Percentiles rank a stretch among this genome's conserved stretches.
Evolutionary conservation across 1,140 invertebrate genomes (phyloP).

Genomic region (Papilio dardanus): DNA sequence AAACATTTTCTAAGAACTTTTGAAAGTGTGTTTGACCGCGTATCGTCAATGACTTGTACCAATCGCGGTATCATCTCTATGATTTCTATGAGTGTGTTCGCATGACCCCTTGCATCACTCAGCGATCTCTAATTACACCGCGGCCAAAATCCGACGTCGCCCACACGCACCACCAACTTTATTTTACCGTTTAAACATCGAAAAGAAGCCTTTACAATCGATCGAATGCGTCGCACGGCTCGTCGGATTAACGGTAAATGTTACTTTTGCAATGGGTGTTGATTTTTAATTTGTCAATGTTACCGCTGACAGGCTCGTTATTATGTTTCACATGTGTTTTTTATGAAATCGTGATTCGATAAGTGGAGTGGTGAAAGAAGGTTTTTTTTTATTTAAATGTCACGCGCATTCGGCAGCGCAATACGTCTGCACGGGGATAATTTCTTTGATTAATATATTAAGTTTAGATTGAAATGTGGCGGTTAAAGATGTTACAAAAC

Average conservation of each 20-base stretch:
- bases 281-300: slow-evolving; percentile 75
- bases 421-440: background rate
- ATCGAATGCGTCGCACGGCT: slow-evolving; percentile 25
- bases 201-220: slow-evolving; percentile 28
- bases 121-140: slow-evolving; percentile 51
- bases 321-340: slow-evolving; percentile 49
- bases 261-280: slow-evolving; percentile 46
- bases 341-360: slow-evolving; percentile 46
- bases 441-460: slow-evolving; percentile 29
- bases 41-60: slow-evolving; percentile 44
- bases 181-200: slow-evolving; percentile 32
- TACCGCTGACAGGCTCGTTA: slow-evolving; percentile 66
- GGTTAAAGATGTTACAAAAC: slow-evolving; percentile 25
- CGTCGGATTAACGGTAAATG: slow-evolving; percentile 5
- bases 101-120: slow-evolving; percentile 69
- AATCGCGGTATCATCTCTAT: slow-evolving; percentile 45
- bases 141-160: slow-evolving; percentile 47
- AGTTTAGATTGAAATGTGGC: slow-evolving; percentile 19
- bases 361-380: slow-evolving; percentile 42
- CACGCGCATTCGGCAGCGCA: slow-evolving; percentile 32
- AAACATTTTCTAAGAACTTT: too few relatives aligned
- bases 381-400: slow-evolving; percentile 45
- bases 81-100: slow-evolving; percentile 71
- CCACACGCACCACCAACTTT: slow-evolving; percentile 39
- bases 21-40: background rate